Base-by-base conservation (phyloP, 2,113 vertebrate genomes). In the Corvus cornix region DNA sequence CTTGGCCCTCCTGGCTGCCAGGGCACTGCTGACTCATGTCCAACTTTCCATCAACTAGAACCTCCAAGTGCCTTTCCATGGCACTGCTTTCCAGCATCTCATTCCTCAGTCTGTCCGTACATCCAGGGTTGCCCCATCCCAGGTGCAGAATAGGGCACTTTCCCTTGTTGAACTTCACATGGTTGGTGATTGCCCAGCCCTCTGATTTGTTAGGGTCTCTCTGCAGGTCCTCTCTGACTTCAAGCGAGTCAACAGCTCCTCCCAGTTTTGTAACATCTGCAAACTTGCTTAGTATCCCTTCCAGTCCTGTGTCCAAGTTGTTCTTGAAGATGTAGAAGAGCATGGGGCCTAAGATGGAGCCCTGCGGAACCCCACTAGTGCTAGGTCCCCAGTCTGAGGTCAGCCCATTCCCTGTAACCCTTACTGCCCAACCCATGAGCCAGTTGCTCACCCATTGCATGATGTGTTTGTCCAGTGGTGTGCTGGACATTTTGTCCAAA, bases 401-500 rank as follows among this genome's bases (percentile, higher is more conserved):
- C 23, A 33, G 27, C 44, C 26, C 31, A 58, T 16, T 44, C 37
- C 46, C 37, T 46, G 28, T n/a, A 46, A 74, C 28, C 13, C 52
- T 74, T 24, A 39, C 16, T 59, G 23, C 19, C 53, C 0, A 0
- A 44, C 19, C 28, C 0, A 0, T 28, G 60, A 74, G 11, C 59
- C 60, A 59, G 28, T 1, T 59, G 33, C 68, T 67, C 27, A 51
- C 16, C 8, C 19, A 52, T 5, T 12, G 7, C 28, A 59, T 12
- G 19, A 59, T 16, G 44, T 19, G 27, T 66, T 74, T 59, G 52
- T 74, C 44, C 33, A 74, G 19, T 3, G 33, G 12, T n/a, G 24
- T 39, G 37, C 44, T 46, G 33, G 46, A 39, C 16, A n/a, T 60
- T 46, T 44, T 75, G 6, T 60, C 20, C n/a, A 68, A 7, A 60